phyloP scores from a whole-genome alignment of 1,140 invertebrate species.

The Halesus radiatus region DNA sequence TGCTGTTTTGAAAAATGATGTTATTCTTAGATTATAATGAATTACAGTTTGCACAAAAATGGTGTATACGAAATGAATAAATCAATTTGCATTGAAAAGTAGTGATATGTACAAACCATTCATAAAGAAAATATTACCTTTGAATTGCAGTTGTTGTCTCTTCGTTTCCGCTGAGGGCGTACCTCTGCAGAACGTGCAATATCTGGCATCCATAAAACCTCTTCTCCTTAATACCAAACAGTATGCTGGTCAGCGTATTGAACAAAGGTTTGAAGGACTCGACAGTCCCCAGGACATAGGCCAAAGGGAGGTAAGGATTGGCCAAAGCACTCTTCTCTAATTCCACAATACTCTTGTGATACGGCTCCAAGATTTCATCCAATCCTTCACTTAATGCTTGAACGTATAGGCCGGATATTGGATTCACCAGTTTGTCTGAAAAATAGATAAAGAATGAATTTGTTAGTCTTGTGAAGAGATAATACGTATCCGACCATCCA shows the following conservation, averaged over 20 bases:
- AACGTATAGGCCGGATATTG: conserved; percentile 60
- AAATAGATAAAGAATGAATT: neutral
- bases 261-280: conserved; percentile 66
- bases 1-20: no score
- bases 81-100: no score
- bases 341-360: conserved; percentile 64
- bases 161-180: conserved; percentile 66
- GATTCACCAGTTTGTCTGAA: conserved; percentile 28
- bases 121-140: conserved; percentile 56
- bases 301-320: conserved; percentile 64
- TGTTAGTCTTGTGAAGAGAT: no score
- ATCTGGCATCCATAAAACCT: conserved; percentile 67
- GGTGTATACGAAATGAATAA: no score
- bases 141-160: conserved; percentile 64
- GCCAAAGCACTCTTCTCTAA: conserved; percentile 64
- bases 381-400: conserved; percentile 69
- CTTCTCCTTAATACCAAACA: conserved; percentile 65
- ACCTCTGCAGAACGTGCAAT: conserved; percentile 64
- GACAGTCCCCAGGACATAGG: conserved; percentile 66
- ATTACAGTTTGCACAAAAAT: neutral
- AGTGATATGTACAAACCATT: no score
- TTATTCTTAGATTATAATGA: neutral
- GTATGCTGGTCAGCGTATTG: conserved; percentile 65
- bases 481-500: no score
- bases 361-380: conserved; percentile 64